Conservation (phyloP, 2,888 invertebrate genomes). For the Horisme vitalbata region DNA sequence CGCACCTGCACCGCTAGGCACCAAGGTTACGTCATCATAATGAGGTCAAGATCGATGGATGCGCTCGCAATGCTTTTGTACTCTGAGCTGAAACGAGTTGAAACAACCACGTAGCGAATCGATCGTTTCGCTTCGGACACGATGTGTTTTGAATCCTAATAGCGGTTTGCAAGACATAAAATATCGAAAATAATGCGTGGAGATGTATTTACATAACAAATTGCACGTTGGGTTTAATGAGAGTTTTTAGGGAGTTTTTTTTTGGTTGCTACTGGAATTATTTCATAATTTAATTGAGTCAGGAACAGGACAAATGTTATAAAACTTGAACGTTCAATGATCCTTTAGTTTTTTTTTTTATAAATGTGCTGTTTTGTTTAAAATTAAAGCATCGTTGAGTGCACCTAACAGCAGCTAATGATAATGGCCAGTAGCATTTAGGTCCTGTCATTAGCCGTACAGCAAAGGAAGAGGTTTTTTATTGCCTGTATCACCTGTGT, state of each 20-base stretch:
- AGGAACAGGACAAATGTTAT: not conserved
- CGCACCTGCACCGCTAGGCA: constrained; percentile 13
- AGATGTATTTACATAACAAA: constrained; percentile 23
- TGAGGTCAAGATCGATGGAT: constrained; percentile 53
- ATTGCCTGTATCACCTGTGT: no score
- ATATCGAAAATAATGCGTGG: constrained; percentile 15
- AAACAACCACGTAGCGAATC: constrained; percentile 37
- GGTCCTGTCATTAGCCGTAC: no score
- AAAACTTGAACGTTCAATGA: constrained; percentile 11
- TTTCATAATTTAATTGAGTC: constrained; percentile 1
- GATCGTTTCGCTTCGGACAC: constrained; percentile 40
- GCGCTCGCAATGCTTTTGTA: constrained; percentile 44
- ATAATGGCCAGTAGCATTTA: no score
- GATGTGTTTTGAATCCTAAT: constrained; percentile 46
- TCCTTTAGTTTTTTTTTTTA: not conserved
- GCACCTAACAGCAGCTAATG: no score
- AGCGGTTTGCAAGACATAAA: constrained; percentile 16
- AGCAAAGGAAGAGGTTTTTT: no score
- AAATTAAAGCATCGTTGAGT: no score
- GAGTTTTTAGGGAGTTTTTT: constrained; percentile 20
- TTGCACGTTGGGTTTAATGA: constrained; percentile 13
- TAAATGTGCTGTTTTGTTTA: no score
- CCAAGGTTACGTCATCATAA: constrained; percentile 45
- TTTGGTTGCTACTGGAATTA: constrained; percentile 13
- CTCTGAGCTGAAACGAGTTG: constrained; percentile 28